Conservation (phyloP, 2,888 invertebrate species). For the Pachliopta kotzebuea region DNA sequence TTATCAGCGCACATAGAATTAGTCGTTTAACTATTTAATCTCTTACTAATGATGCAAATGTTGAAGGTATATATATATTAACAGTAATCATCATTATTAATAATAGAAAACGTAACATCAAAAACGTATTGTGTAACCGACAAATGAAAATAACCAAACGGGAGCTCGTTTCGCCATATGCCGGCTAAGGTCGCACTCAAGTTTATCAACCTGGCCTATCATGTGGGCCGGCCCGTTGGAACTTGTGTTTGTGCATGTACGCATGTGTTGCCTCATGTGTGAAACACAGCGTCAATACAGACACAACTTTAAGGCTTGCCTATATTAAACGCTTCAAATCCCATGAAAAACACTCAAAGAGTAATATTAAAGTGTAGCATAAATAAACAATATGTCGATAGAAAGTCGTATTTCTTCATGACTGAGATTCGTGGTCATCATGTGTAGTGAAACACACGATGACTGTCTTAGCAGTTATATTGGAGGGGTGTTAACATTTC, state of each 20-base stretch:
- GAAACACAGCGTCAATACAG: background rate
- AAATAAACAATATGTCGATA: too few relatives aligned
- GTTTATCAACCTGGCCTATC: conserved; percentile 30
- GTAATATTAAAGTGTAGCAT: too few relatives aligned
- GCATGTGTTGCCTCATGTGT: conserved; percentile 1
- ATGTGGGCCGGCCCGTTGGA: conserved; percentile 25
- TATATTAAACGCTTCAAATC: background rate
- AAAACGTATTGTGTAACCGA: conserved; percentile 23
- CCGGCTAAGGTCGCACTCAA: conserved; percentile 26
- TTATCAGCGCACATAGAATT: too few relatives aligned
- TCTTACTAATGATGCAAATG: too few relatives aligned
- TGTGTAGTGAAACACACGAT: too few relatives aligned
- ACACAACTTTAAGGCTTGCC: background rate
- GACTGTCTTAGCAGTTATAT: too few relatives aligned
- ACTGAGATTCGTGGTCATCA: too few relatives aligned
- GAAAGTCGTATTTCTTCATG: too few relatives aligned
- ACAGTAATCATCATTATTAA: background rate
- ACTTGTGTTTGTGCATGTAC: conserved; percentile 23
- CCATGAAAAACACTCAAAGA: too few relatives aligned
- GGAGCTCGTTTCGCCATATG: conserved; percentile 26
- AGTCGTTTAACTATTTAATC: too few relatives aligned
- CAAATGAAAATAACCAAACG: conserved; percentile 19
- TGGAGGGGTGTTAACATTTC: too few relatives aligned
- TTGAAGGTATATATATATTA: background rate
- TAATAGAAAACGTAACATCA: conserved; percentile 18